phyloP scores from a whole-genome alignment of 2,113 vertebrate species.

The Electrona antarctica region DNA sequence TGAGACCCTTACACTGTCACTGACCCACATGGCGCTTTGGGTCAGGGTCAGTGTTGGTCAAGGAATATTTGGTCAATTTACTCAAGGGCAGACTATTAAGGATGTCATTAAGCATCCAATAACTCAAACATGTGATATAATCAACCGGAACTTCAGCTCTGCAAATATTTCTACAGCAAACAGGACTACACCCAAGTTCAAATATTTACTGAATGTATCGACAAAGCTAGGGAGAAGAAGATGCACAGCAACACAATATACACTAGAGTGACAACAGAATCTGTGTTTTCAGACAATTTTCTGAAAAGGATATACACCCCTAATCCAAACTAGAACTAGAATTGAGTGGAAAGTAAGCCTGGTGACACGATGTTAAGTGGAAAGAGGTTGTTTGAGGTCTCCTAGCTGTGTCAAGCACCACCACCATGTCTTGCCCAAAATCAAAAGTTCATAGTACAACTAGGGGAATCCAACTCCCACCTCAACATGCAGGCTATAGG shows the following conservation, averaged over 20 bases:
- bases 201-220: slow-evolving; percentile 73
- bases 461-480: slow-evolving; percentile 74
- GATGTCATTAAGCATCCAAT: neutral
- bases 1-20: too few relatives aligned
- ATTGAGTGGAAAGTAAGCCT: neutral
- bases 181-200: slow-evolving; percentile 72
- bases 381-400: slow-evolving; percentile 52
- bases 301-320: neutral
- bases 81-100: neutral
- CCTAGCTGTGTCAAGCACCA: slow-evolving; percentile 35
- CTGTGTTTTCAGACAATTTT: too few relatives aligned
- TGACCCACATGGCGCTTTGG: too few relatives aligned
- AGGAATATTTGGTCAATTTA: too few relatives aligned
- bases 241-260: neutral
- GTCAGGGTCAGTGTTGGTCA: too few relatives aligned
- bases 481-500: slow-evolving; percentile 63
- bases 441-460: slow-evolving; percentile 54
- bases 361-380: neutral
- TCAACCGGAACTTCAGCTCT: slow-evolving; percentile 62
- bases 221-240: slow-evolving; percentile 3
- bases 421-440: slow-evolving; percentile 40
- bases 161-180: slow-evolving; percentile 65
- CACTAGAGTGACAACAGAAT: neutral
- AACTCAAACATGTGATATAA: slow-evolving; percentile 35
- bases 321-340: slow-evolving; percentile 2